These are phyloP conservation scores for Cettia cetti DNA, from an alignment of 2,113 vertebrate species.

Conservation along the genomic window DNA sequence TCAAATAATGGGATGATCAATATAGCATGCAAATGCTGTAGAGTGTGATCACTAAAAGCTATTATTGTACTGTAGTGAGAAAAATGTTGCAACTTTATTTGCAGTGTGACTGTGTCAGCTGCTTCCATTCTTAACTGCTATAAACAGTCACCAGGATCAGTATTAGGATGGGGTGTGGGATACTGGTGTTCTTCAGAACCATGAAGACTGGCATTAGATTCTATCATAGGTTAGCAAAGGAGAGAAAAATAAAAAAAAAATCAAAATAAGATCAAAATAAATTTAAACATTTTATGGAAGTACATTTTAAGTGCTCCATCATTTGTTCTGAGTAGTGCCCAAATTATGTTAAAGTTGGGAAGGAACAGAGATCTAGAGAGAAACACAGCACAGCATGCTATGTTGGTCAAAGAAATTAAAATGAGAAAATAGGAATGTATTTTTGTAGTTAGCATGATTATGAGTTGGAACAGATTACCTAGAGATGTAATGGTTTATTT, in stretches of 20 bases:
- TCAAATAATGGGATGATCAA: not conserved
- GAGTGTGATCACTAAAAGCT: not conserved
- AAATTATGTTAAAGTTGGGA: not conserved
- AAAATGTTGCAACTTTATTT: not conserved
- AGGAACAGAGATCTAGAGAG: not conserved
- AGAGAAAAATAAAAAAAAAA: not conserved
- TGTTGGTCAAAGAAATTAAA: not conserved
- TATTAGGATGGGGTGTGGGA: not conserved
- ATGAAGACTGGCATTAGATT: not conserved
- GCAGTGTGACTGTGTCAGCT: not conserved
- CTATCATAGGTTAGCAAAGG: not conserved
- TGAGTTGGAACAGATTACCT: not conserved
- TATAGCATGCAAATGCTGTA: not conserved
- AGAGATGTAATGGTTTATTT: not conserved
- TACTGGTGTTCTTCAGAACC: not conserved
- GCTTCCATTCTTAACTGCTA: not conserved
- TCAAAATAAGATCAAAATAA: not conserved
- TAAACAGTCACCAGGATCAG: not conserved
- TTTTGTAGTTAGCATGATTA: not conserved
- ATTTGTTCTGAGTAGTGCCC: not conserved
- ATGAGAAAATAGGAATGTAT: not conserved
- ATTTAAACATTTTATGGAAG: not conserved
- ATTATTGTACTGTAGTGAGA: not conserved
- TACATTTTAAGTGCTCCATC: not conserved
- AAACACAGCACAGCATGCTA: not conserved